These are phyloP conservation scores for Corticium candelabrum DNA, from an alignment of 37 sponge, comb jelly and placozoan species.

Conservation along the genomic window DNA sequence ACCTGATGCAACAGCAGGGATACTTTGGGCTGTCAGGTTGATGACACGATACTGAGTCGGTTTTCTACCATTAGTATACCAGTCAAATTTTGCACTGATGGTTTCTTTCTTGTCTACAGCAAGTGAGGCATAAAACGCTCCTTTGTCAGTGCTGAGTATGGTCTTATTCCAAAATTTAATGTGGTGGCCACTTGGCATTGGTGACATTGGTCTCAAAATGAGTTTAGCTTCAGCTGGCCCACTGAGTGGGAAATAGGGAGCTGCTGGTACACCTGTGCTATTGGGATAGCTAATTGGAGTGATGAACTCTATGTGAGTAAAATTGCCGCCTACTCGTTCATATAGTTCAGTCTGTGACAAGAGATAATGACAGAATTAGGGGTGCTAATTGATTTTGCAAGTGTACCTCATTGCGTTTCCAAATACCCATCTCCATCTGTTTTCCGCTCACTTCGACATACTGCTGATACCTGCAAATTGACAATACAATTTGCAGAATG, in stretches of 20 bases:
- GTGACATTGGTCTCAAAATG: background rate
- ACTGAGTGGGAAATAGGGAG: background rate
- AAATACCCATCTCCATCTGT: background rate
- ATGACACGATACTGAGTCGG: background rate
- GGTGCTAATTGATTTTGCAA: too few relatives aligned
- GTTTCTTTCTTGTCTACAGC: too few relatives aligned
- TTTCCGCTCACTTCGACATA: background rate
- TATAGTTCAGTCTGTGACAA: too few relatives aligned
- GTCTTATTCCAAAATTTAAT: background rate
- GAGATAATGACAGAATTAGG: too few relatives aligned
- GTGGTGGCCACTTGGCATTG: background rate
- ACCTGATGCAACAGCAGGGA: background rate
- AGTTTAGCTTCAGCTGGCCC: background rate
- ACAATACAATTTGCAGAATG: background rate
- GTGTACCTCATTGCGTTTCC: background rate
- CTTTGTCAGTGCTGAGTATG: background rate
- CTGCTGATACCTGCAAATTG: background rate
- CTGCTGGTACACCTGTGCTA: background rate
- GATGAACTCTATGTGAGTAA: background rate
- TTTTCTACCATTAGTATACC: background rate
- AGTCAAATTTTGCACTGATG: background rate
- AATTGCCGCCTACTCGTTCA: background rate
- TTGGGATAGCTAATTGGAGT: background rate
- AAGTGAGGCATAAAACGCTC: background rate
- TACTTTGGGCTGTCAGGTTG: background rate